Evolutionary conservation across 2,888 invertebrate species (phyloP).

Genomic region (Sinelater perroti): DNA sequence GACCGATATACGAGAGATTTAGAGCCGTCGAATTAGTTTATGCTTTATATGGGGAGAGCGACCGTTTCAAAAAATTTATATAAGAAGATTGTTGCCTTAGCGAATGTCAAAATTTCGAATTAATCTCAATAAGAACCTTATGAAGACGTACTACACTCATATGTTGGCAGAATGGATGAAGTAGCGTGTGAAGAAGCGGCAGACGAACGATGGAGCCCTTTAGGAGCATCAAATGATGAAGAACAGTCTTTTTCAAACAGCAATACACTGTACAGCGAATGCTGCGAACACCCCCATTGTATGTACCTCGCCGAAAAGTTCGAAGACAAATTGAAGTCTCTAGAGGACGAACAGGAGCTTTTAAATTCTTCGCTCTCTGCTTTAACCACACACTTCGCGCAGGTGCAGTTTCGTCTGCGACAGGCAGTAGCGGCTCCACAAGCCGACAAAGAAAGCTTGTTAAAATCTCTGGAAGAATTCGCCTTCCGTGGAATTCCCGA

Average conservation of each 20-base stretch:
- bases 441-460: constrained; percentile 86
- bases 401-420: constrained; percentile 89
- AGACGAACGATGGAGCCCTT: constrained; percentile 83
- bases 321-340: constrained; percentile 70
- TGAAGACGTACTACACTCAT: background rate
- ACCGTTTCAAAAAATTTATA: too few relatives aligned
- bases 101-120: too few relatives aligned
- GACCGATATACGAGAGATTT: too few relatives aligned
- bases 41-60: too few relatives aligned
- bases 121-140: background rate
- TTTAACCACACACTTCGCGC: constrained; percentile 97
- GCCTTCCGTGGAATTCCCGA: constrained; percentile 97
- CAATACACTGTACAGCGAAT: constrained; percentile 31
- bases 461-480: constrained; percentile 96
- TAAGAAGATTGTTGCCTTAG: too few relatives aligned
- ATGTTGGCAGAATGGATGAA: constrained; percentile 43
- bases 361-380: constrained; percentile 95
- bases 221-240: constrained; percentile 77
- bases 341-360: constrained; percentile 95
- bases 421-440: constrained; percentile 89
- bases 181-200: constrained; percentile 54
- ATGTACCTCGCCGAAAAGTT: constrained; percentile 20
- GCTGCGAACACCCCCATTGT: constrained; percentile 41
- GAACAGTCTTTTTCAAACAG: constrained; percentile 42
- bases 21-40: too few relatives aligned